Percentiles rank a stretch among this genome's conserved stretches.
Evolutionary conservation across 2,797 vertebrate species (phyloP).

Genomic region (Phrynocephalus vlangalii): DNA sequence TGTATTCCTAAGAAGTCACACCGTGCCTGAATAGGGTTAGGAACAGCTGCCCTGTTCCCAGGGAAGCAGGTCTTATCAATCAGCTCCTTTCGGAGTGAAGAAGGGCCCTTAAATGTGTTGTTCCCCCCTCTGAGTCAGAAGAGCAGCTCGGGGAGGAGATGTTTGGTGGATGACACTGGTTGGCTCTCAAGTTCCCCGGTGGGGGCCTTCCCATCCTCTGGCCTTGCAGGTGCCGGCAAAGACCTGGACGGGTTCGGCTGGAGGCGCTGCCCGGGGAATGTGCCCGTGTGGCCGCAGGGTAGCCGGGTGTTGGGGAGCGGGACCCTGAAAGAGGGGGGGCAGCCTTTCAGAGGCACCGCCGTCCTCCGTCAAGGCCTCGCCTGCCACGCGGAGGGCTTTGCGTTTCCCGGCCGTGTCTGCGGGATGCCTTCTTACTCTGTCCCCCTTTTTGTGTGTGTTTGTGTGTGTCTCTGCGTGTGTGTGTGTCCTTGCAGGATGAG

Average conservation of each 20-base stretch:
- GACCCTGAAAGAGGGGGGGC: no score
- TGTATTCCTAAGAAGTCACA: no score
- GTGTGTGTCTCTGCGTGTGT: no score
- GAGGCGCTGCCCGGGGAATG: no score
- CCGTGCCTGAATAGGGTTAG: no score
- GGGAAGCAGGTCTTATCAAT: no score
- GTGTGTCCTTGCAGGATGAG: slow-evolving; percentile 86
- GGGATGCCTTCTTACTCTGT: background rate
- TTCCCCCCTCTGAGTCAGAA: no score
- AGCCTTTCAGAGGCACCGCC: background rate
- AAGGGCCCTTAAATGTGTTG: background rate
- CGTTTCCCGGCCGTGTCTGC: background rate
- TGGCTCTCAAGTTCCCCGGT: background rate
- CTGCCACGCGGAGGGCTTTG: background rate
- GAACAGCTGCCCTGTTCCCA: no score
- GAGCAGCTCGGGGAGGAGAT: no score
- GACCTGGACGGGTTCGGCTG: background rate
- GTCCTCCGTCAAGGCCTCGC: background rate
- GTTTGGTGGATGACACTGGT: no score
- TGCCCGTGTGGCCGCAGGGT: no score
- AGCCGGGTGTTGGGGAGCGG: background rate
- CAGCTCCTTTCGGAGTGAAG: background rate
- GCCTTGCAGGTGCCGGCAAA: background rate
- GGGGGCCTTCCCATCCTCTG: background rate
- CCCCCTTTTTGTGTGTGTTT: slow-evolving; percentile 35